Conservation (phyloP, 1,140 invertebrate genomes). For the Lepidotrigona ventralis region DNA sequence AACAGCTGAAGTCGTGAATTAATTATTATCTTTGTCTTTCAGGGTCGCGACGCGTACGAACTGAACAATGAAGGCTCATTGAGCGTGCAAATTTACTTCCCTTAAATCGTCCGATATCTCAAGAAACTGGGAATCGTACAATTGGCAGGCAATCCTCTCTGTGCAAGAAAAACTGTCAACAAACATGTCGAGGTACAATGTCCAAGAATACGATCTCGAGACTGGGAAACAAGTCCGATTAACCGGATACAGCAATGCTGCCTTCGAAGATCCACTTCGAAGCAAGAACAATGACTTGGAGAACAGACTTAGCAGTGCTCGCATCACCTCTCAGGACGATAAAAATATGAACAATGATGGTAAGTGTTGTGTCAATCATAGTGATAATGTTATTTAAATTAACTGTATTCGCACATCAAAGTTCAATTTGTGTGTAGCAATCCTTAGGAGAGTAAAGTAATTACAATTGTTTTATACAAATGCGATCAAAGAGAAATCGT, state of each 20-base stretch:
- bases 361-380: conserved; percentile 15
- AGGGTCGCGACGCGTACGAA: conserved; percentile 39
- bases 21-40: conserved; percentile 23
- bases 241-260: conserved; percentile 67
- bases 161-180: background rate
- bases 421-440: background rate
- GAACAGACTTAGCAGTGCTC: conserved; percentile 57
- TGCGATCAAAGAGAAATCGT: too few relatives aligned
- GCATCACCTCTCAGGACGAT: conserved; percentile 50
- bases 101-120: background rate
- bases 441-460: too few relatives aligned
- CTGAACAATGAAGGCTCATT: conserved; percentile 49
- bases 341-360: conserved; percentile 62
- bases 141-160: background rate
- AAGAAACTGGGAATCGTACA: background rate
- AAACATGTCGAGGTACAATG: conserved; percentile 74
- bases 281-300: conserved; percentile 60
- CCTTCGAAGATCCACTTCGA: conserved; percentile 64
- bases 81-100: conserved; percentile 30
- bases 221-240: conserved; percentile 69
- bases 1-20: background rate
- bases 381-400: too few relatives aligned
- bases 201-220: conserved; percentile 69
- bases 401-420: too few relatives aligned
- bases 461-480: too few relatives aligned